A percentile compares a stretch with the other conserved stretches of the same genome.
Evolutionary conservation across 2,888 invertebrate species (phyloP).

Genomic region (Ochropacha duplaris): DNA sequence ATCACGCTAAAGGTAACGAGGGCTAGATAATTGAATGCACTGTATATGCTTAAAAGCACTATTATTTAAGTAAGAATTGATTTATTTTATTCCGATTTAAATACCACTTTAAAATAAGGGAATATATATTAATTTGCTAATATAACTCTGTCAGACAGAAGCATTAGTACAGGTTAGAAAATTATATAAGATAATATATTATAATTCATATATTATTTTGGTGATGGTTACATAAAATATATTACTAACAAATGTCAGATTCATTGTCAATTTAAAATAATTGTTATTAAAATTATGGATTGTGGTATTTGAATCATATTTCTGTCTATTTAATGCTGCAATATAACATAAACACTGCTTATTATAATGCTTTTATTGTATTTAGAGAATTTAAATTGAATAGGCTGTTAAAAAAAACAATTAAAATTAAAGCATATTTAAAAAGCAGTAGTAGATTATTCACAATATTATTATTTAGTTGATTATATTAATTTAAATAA

Average conservation of each 20-base stretch:
- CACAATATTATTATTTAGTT: background rate
- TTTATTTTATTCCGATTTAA: constrained; percentile 24
- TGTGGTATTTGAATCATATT: constrained; percentile 1
- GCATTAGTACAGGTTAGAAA: no score
- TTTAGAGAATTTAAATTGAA: background rate
- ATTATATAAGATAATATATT: no score
- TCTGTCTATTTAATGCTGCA: constrained; percentile 31
- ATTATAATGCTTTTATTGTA: constrained; percentile 55
- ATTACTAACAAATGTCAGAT: background rate
- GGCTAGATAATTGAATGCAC: constrained; percentile 12
- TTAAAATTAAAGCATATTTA: background rate
- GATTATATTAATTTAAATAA: constrained; percentile 31
- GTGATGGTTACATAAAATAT: background rate
- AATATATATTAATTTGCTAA: background rate
- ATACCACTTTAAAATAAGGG: constrained; percentile 5
- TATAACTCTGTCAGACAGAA: no score
- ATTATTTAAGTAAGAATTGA: background rate
- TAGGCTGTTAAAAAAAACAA: background rate
- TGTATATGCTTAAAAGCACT: constrained; percentile 16
- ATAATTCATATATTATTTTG: background rate
- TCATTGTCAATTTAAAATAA: background rate
- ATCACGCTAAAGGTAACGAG: background rate
- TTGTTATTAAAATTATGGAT: background rate
- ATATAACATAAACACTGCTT: constrained; percentile 53
- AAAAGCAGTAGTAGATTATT: background rate